Base-by-base conservation (phyloP, 2,797 vertebrate species). In the Betta splendens region DNA sequence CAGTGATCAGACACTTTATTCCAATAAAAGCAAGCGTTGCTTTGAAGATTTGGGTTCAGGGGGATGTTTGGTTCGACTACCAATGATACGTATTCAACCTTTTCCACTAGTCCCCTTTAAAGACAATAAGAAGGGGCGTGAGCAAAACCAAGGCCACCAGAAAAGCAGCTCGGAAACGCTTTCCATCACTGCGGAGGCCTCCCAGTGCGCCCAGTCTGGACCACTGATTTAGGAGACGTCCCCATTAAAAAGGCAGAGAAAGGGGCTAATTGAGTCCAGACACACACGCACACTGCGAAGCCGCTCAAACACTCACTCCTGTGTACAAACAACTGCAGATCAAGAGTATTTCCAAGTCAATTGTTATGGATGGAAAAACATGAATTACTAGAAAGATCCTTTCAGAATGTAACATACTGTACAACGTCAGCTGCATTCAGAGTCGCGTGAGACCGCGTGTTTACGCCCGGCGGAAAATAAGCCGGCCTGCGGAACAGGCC, bases 141-240 rank as follows among this genome's bases (percentile, higher is more conserved):
- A 65, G 81, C 78, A 89, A 81, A 77, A 77, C 70, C 67, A 57
- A 55, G 70, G 72, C 79, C 74, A 70, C 62, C 78, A 71, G 60
- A 59, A 65, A 68, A 67, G 83, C 43, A 47, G 37, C 70, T 45
- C 53, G 49, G 72, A 74, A 80, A 70, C 62, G 58, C 75, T 72
- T 81, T 57, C 73, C 55, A 21, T 8, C 21, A 28, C 67, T 61
- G 59, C 1, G 6, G 54, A 44, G 69, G 75, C 65, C 70, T 77
- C 77, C 49, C 56, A 52, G 73, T 84, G 63, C 75, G 54, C 63
- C 38, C 45, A 4, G 47, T 57, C 72, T 63, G 46, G 50, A 51
- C 38, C 7, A 15, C 77, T 80, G 75, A 88, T 86, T 88, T 84
- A 88, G 13, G 72, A 72, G 75, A 73, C 62, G 8, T 74, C 43